These are phyloP conservation scores for Epinotia nisella DNA, from an alignment of 2,888 invertebrate genomes.

Conservation along the genomic window DNA sequence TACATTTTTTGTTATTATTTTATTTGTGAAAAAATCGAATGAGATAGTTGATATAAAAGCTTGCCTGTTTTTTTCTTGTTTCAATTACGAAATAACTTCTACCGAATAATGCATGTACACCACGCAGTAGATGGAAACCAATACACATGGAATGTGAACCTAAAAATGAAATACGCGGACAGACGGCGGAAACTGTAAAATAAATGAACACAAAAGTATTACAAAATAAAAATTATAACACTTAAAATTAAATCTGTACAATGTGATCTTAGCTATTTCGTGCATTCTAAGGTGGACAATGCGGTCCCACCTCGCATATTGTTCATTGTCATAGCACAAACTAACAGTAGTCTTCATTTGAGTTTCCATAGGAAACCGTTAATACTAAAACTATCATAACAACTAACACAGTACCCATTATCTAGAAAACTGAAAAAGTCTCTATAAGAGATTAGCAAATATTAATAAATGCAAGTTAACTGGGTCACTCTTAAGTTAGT, in stretches of 20 bases:
- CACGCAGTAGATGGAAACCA: neutral
- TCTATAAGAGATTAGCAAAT: slow-evolving; percentile 15
- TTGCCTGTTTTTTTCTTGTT: neutral
- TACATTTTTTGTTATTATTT: no score
- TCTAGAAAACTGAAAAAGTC: slow-evolving; percentile 26
- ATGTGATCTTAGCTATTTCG: slow-evolving; percentile 47
- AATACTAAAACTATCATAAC: slow-evolving; percentile 64
- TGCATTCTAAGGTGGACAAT: slow-evolving; percentile 41
- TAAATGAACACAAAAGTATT: slow-evolving; percentile 53
- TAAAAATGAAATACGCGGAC: slow-evolving; percentile 27
- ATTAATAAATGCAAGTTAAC: slow-evolving; percentile 36
- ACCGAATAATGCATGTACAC: neutral
- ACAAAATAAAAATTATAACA: slow-evolving; percentile 47
- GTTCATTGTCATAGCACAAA: slow-evolving; percentile 32
- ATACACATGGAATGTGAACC: slow-evolving; percentile 23
- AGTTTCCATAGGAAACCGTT: slow-evolving; percentile 72
- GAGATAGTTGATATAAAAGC: slow-evolving; percentile 21
- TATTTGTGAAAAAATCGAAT: neutral
- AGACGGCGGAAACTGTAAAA: slow-evolving; percentile 44
- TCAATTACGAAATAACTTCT: neutral
- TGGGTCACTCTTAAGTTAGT: slow-evolving; percentile 31
- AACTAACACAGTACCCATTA: slow-evolving; percentile 48
- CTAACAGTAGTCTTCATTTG: slow-evolving; percentile 54
- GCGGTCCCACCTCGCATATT: slow-evolving; percentile 6
- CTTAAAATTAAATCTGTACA: slow-evolving; percentile 49